These are phyloP conservation scores for Melanotus villosus DNA, from an alignment of 2,888 invertebrate genomes.

Conservation along the genomic window DNA sequence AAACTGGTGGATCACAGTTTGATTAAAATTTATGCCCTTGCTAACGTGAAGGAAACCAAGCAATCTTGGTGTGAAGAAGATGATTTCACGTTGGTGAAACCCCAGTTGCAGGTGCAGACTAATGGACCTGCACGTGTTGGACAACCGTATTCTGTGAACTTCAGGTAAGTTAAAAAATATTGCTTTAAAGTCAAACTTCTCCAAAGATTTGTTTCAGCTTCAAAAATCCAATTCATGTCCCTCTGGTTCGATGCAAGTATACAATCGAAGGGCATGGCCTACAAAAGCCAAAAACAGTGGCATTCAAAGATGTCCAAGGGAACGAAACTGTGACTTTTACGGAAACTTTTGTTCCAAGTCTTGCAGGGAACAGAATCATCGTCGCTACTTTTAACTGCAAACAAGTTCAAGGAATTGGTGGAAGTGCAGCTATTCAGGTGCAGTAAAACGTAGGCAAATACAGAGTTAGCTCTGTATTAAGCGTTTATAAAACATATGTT, in stretches of 20 bases:
- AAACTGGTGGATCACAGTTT: slow-evolving; percentile 80
- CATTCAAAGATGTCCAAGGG: slow-evolving; percentile 75
- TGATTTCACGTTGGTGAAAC: slow-evolving; percentile 79
- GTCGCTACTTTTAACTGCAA: slow-evolving; percentile 78
- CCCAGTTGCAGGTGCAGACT: slow-evolving; percentile 76
- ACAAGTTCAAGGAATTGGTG: slow-evolving; percentile 74
- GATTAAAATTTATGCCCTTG: slow-evolving; percentile 82
- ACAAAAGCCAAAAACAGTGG: slow-evolving; percentile 74
- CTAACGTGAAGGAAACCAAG: slow-evolving; percentile 79
- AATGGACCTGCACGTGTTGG: slow-evolving; percentile 66
- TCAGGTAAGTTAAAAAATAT: slow-evolving; percentile 59
- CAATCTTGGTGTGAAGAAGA: slow-evolving; percentile 84
- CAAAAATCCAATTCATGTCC: slow-evolving; percentile 77
- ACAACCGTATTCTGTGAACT: slow-evolving; percentile 71
- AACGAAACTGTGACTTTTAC: slow-evolving; percentile 75
- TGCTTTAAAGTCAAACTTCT: neutral
- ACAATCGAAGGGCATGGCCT: slow-evolving; percentile 81
- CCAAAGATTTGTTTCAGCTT: slow-evolving; percentile 67
- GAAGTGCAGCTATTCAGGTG: slow-evolving; percentile 30
- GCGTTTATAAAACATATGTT: too few species aligned
- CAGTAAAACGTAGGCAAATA: neutral
- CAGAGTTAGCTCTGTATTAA: too few species aligned
- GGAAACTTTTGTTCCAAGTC: slow-evolving; percentile 74
- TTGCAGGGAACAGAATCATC: slow-evolving; percentile 75
- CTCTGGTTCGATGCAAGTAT: slow-evolving; percentile 78